These are phyloP conservation scores for Centropristis striata DNA, from an alignment of 2,113 vertebrate genomes.

Conservation along the genomic window DNA sequence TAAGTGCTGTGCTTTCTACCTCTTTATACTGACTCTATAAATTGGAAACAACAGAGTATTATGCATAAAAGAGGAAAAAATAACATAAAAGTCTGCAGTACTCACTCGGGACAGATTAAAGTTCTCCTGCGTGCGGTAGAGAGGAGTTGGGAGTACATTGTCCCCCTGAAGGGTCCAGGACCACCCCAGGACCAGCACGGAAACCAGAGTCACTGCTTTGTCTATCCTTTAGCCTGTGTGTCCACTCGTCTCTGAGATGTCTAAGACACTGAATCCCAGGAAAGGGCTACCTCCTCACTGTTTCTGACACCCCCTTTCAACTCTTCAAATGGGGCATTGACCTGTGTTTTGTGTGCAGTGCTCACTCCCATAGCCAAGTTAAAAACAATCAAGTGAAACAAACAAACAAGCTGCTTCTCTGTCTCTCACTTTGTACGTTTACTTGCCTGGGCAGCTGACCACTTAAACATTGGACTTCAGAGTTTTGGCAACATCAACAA, in stretches of 20 bases:
- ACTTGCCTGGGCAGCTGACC: slow-evolving; percentile 20
- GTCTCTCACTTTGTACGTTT: slow-evolving; percentile 12
- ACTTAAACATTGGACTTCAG: slow-evolving; percentile 47
- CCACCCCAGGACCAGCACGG: slow-evolving; percentile 67
- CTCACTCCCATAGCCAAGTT: slow-evolving; percentile 20
- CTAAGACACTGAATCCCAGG: no score
- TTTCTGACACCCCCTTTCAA: not conserved
- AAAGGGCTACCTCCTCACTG: not conserved
- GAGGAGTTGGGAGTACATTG: slow-evolving; percentile 66
- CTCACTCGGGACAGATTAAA: slow-evolving; percentile 88
- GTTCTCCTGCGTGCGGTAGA: slow-evolving; percentile 90
- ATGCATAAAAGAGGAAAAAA: not conserved
- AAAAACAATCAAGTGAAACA: slow-evolving; percentile 77
- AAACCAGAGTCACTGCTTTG: slow-evolving; percentile 40
- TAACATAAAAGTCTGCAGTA: not conserved
- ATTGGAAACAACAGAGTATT: not conserved
- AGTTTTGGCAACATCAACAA: slow-evolving; percentile 37
- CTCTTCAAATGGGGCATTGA: slow-evolving; percentile 56
- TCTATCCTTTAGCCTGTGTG: slow-evolving; percentile 64
- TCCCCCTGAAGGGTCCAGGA: slow-evolving; percentile 62
- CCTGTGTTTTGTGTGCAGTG: slow-evolving; percentile 54
- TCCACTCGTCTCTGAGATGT: slow-evolving; percentile 9
- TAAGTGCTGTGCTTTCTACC: not conserved
- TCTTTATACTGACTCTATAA: not conserved
- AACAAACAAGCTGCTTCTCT: slow-evolving; percentile 78